Evolutionary conservation across 1,140 invertebrate species (phyloP).

Genomic region (Calephelis virginiensis): DNA sequence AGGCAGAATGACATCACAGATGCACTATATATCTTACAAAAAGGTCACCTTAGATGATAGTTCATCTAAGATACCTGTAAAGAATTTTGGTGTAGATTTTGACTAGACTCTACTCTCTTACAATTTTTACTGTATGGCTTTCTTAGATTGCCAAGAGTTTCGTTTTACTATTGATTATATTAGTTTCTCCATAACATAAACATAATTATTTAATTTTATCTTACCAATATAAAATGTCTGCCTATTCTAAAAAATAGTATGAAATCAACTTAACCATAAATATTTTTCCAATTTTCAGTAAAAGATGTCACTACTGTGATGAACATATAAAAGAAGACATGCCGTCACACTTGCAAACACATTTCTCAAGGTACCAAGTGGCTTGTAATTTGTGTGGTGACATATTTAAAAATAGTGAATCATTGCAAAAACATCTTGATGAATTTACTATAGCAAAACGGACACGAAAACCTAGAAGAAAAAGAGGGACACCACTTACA

Average conservation of each 20-base stretch:
- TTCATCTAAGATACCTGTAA: no score
- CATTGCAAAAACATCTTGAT: conserved; percentile 41
- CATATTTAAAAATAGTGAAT: conserved; percentile 42
- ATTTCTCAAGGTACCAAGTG: conserved; percentile 39
- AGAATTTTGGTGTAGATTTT: no score
- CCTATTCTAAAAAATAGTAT: background rate
- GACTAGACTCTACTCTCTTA: no score
- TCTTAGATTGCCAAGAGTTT: no score
- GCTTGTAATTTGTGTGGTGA: conserved; percentile 47
- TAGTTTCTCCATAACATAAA: no score
- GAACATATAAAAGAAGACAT: conserved; percentile 33
- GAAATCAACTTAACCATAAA: conserved; percentile 14
- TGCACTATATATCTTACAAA: no score
- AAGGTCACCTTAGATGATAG: no score
- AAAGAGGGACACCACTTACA: conserved; percentile 44
- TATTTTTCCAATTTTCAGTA: conserved; percentile 42
- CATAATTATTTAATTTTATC: no score
- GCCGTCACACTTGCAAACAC: conserved; percentile 35
- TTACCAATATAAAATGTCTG: background rate
- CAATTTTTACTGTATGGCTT: no score
- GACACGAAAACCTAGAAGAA: conserved; percentile 38
- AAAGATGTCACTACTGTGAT: conserved; percentile 52
- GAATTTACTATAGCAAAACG: conserved; percentile 42
- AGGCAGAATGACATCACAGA: no score
- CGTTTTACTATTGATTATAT: no score